These are phyloP conservation scores for Eulithis testata DNA, from an alignment of 2,888 invertebrate genomes.

Conservation along the genomic window DNA sequence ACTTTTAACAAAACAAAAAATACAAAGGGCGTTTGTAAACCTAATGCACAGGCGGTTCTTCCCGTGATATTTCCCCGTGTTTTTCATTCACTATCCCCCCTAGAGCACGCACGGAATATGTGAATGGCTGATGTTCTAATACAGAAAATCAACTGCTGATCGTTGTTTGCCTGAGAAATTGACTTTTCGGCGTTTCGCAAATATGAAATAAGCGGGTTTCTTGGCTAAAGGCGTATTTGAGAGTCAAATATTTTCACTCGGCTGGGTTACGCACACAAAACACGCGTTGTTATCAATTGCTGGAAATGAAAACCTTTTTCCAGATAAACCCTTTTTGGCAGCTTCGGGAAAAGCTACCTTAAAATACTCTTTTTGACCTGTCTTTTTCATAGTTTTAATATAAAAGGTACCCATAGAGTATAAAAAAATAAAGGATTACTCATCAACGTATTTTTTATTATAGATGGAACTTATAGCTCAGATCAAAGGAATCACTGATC, in stretches of 20 bases:
- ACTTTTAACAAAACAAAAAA: background rate
- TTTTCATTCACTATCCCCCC: slow-evolving; percentile 43
- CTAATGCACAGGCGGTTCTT: slow-evolving; percentile 8
- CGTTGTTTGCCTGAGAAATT: slow-evolving; percentile 62
- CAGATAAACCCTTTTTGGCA: background rate
- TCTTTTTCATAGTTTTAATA: no score
- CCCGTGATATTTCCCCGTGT: slow-evolving; percentile 39
- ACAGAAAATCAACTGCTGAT: slow-evolving; percentile 78
- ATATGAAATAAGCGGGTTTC: slow-evolving; percentile 43
- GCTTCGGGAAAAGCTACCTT: background rate
- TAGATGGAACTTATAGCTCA: no score
- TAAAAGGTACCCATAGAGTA: no score
- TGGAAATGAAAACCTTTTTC: slow-evolving; percentile 9
- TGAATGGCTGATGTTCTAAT: slow-evolving; percentile 70
- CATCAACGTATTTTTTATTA: no score
- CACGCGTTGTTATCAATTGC: slow-evolving; percentile 22
- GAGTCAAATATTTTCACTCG: slow-evolving; percentile 27
- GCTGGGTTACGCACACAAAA: slow-evolving; percentile 23
- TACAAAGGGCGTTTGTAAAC: background rate
- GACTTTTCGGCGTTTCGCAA: slow-evolving; percentile 49
- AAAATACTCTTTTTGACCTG: no score
- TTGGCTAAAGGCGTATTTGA: slow-evolving; percentile 29
- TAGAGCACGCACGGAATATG: slow-evolving; percentile 61
- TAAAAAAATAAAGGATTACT: no score
- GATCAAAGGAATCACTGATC: no score